Base-by-base conservation (phyloP, 35 echinoderm and acorn worm species). In the Heliocidaris erythrogramma region DNA sequence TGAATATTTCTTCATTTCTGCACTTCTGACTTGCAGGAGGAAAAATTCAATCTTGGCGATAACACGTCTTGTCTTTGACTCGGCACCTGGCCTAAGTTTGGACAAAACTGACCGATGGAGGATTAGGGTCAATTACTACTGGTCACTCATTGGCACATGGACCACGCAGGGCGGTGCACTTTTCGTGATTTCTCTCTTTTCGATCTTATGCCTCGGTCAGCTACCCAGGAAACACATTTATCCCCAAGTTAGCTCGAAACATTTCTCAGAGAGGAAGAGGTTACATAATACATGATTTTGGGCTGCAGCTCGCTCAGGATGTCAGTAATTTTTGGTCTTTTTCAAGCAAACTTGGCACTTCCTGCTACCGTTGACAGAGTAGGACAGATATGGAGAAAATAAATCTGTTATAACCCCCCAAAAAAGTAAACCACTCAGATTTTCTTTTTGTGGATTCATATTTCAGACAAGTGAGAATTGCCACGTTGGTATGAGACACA, bases 311-410 rank as follows among this genome's bases (percentile, higher is more conserved):
- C 24, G 21, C 48, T 30, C 91, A 92, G 91, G 91, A 92, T 92
- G 91, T 59, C 49, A 59, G 29, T 92, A 92, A 92, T 92, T 92
- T 92, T 92, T 92, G 91, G 91, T 92, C 91, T 92, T 92, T 92
- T 92, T 92, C 91, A 59, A 92, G 91, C 91, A 92, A 92, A 92
- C 91, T 92, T 92, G 91, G 47, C n/a, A 92, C 91, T 92, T 92
- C 91, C 91, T 92, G 91, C 91, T 59, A 17, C 48, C 27, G 91
- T 30, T 92, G 48, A 92, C 5, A 92, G 91, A 92, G 91, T 9
- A 30, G 29, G 91, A 92, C 49, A 49, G 91, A 89, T 42, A 17
- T 89, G 47, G 87, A 92, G 91, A 92, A 92, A 92, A 89, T n/a
- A 48, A 89, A 89, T 89, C 87, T 89, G 87, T 12, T 89, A 21